phyloP scores from a whole-genome alignment of 2,113 vertebrate genomes.

The Dicerorhinus sumatrensis region DNA sequence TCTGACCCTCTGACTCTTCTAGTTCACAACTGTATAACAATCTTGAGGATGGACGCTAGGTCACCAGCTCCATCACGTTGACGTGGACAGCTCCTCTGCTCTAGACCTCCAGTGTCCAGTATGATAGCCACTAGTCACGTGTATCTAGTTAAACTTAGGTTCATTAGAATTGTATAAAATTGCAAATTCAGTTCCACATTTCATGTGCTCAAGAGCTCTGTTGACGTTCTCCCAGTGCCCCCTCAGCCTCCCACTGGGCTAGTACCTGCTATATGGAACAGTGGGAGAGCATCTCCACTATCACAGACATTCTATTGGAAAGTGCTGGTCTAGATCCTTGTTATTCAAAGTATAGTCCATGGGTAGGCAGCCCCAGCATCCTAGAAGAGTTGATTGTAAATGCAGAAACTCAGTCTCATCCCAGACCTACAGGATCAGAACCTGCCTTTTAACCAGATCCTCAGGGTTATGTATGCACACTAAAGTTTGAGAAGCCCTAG shows the following conservation, averaged over 20 bases:
- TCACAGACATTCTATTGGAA: background rate
- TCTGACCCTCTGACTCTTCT: background rate
- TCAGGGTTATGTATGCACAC: background rate
- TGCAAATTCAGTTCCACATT: background rate
- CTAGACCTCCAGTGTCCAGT: background rate
- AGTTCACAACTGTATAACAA: background rate
- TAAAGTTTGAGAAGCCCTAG: too few species aligned
- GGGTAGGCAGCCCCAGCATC: background rate
- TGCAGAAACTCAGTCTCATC: too few species aligned
- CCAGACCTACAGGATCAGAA: background rate
- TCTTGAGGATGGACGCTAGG: background rate
- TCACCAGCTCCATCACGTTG: slow-evolving; percentile 22
- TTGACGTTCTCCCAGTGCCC: background rate
- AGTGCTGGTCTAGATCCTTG: background rate
- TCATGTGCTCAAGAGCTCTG: background rate
- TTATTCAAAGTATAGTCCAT: background rate
- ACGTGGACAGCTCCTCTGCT: background rate
- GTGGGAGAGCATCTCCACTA: background rate
- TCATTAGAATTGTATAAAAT: background rate
- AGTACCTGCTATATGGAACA: background rate
- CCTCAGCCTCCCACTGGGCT: too few species aligned
- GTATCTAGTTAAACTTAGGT: background rate
- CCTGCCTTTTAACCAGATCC: too few species aligned
- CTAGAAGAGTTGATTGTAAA: background rate
- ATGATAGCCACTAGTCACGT: background rate